Evolutionary conservation across 2,797 vertebrate genomes (phyloP), one percentile per base, ranked within the genome.

Genomic region (Yasuhikotakia modesta): DNA sequence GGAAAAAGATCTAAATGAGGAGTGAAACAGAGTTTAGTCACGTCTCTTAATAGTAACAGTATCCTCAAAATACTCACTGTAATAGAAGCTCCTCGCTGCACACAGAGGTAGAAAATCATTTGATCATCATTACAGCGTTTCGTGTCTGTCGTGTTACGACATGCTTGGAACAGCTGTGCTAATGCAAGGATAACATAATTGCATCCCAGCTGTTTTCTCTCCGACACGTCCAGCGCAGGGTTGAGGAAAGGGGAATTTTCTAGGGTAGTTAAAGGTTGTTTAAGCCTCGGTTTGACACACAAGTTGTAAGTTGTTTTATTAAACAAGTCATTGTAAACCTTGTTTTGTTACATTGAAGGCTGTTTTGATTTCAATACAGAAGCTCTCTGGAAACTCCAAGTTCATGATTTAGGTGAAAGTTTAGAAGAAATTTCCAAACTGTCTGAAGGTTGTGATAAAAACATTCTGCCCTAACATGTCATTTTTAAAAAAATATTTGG

Each of bases 131-230:
- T 78, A 66, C 58, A 66, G 50, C 24, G 50, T 39, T 70, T 58
- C 48, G 10, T 74, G 76, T 13, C 46, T 78, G 43, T 76, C 35
- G 43, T 85, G 83, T 82, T 85, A 70, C 79, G 58, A 81, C 83
- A 79, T 81, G 81, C 70, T 79, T 81, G 22, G 57, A 71, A 69
- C 70, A 65, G 73, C 69, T 78, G 80, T 78, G 4, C 3, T 82
- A 72, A 78, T 30, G 48, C 46, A 27, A 35, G 58, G 48, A 65
- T 22, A 57, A 78, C 58, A 55, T 78, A 65, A 71, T 19, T 48
- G 32, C 45, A 70, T 72, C 55, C 65, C 75, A 65, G 83, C 72
- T 82, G 72, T 73, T 84, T 60, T 70, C 27, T 7, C 55, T 73
- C 58, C 53, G 46, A 70, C 43, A 16, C 14, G 0, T 52, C 45